Percentiles rank a stretch among this genome's conserved stretches.
Evolutionary conservation across 2,797 vertebrate genomes (phyloP).

Genomic region (Microchirus variegatus): DNA sequence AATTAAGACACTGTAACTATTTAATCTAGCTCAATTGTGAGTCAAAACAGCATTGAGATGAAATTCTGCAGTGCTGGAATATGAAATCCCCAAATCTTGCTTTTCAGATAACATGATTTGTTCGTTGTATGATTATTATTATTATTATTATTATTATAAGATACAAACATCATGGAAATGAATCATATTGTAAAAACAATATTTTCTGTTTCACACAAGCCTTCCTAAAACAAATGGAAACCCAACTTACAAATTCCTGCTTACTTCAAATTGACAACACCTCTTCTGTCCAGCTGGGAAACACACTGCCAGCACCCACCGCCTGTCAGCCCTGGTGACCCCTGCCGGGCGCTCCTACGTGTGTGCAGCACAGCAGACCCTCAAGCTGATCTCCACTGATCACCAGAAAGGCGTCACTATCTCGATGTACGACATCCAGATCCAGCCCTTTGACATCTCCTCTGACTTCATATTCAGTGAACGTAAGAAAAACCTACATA

Average conservation of each 20-base stretch:
- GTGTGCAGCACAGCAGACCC: slow-evolving; percentile 90
- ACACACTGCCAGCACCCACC: slow-evolving; percentile 90
- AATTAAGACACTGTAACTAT: too few relatives aligned
- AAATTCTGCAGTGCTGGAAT: too few relatives aligned
- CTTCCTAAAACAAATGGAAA: too few relatives aligned
- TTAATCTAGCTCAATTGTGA: too few relatives aligned
- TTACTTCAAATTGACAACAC: neutral
- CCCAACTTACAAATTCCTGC: neutral
- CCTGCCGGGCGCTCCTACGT: slow-evolving; percentile 89
- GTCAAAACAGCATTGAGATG: too few relatives aligned
- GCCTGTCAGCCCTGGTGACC: slow-evolving; percentile 90
- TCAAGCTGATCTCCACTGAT: slow-evolving; percentile 91
- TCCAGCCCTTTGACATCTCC: slow-evolving; percentile 95
- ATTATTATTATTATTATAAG: too few relatives aligned
- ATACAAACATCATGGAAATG: too few relatives aligned
- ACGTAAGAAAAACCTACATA: slow-evolving; percentile 79
- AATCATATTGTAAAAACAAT: too few relatives aligned
- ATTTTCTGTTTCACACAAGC: too few relatives aligned
- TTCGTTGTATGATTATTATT: too few relatives aligned
- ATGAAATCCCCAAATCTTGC: too few relatives aligned
- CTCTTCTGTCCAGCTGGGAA: slow-evolving; percentile 83
- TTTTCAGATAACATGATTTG: too few relatives aligned
- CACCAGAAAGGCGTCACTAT: slow-evolving; percentile 92
- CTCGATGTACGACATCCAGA: slow-evolving; percentile 89
- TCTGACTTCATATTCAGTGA: slow-evolving; percentile 96